A percentile compares a stretch with the other conserved stretches of the same genome.
These are phyloP conservation scores for Anthonomus grandis DNA, from an alignment of 1,140 invertebrate genomes.

Conservation along the genomic window DNA sequence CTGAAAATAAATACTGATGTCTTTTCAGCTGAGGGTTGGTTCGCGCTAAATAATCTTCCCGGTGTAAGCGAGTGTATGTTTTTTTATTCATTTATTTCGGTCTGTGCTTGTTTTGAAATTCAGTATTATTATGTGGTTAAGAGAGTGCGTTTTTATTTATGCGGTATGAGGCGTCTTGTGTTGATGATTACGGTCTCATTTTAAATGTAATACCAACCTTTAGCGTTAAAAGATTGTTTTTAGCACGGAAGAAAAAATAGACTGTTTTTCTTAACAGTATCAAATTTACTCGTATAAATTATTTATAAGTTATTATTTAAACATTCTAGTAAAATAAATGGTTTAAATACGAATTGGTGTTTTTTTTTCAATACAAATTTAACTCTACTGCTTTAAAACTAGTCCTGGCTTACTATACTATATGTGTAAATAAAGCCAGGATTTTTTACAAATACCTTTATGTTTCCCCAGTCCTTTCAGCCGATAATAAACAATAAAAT, in stretches of 20 bases:
- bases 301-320: conserved; percentile 31
- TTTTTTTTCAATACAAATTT: too few species aligned
- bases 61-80: not conserved
- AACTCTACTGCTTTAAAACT: not conserved
- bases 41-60: not conserved
- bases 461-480: too few species aligned
- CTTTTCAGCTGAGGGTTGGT: not conserved
- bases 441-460: too few species aligned
- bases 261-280: conserved; percentile 23
- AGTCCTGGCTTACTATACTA: too few species aligned
- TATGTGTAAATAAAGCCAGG: too few species aligned
- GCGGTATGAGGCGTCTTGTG: not conserved
- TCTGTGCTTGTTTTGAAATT: not conserved
- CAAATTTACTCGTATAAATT: conserved; percentile 26
- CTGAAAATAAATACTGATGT: too few species aligned
- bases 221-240: not conserved
- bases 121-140: not conserved
- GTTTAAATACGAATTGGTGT: conserved; percentile 20
- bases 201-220: not conserved
- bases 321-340: conserved; percentile 31
- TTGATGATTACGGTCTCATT: not conserved
- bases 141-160: not conserved
- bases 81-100: not conserved
- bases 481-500: too few species aligned
- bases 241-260: conserved; percentile 8